Conservation (phyloP, 2,888 invertebrate genomes). For the Agonum fuliginosum region DNA sequence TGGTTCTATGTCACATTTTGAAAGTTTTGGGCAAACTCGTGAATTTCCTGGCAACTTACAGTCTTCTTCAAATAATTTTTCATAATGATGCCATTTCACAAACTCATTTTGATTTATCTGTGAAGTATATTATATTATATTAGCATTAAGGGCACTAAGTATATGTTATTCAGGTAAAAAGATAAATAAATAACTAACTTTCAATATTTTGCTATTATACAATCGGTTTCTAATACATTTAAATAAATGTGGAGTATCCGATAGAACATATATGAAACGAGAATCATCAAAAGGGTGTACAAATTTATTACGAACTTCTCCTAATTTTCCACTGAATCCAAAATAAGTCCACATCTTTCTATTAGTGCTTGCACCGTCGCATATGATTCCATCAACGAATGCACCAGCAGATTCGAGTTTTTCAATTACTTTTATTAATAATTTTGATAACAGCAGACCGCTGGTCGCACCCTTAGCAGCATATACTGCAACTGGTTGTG, state of each 20-base stretch:
- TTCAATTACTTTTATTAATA: no score
- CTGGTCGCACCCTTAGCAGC: slow-evolving; percentile 48
- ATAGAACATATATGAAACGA: slow-evolving; percentile 62
- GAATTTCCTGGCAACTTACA: slow-evolving; percentile 52
- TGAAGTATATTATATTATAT: slow-evolving; percentile 35
- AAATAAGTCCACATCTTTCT: slow-evolving; percentile 62
- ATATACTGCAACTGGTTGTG: slow-evolving; percentile 56
- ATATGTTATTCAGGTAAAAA: slow-evolving; percentile 47
- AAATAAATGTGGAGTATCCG: slow-evolving; percentile 63
- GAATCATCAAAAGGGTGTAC: slow-evolving; percentile 55
- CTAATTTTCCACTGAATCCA: slow-evolving; percentile 55
- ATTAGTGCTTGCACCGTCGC: slow-evolving; percentile 63
- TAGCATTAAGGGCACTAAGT: slow-evolving; percentile 27
- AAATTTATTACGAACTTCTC: slow-evolving; percentile 30
- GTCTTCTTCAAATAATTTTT: slow-evolving; percentile 53
- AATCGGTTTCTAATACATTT: slow-evolving; percentile 64
- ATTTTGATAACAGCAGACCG: no score
- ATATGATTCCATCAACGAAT: slow-evolving; percentile 62
- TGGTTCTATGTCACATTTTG: slow-evolving; percentile 52
- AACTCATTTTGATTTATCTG: slow-evolving; percentile 21
- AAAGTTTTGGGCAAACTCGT: slow-evolving; percentile 58
- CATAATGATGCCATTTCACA: slow-evolving; percentile 58
- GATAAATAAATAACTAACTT: slow-evolving; percentile 51
- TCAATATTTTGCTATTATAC: slow-evolving; percentile 29
- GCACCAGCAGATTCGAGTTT: no score